Evolutionary conservation across 2,113 vertebrate genomes (phyloP), one percentile per base, ranked within the genome.

Genomic region (Lepus timidus): DNA sequence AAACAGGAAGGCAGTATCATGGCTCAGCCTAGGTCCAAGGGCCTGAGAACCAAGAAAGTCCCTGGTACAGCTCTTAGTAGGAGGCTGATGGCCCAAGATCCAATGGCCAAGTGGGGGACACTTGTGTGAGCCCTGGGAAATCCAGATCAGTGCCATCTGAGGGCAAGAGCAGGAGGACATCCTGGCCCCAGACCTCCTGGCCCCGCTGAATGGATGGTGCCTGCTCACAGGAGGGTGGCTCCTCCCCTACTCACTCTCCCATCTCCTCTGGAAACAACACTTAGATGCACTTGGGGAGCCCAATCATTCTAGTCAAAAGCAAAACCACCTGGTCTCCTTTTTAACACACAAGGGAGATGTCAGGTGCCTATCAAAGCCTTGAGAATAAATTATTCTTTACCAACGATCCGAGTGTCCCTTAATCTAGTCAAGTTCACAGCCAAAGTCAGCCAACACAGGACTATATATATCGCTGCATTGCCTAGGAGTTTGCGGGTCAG

Each of bases 1-100:
- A 6, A 31, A 23, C 4, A 51, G 7, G 62, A 51, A 49, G 7
- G 1, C 23, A 4, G 14, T 9, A 12, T 3, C 9, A 1, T 51
- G 71, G 10, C 61, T 52, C 19, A 8, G 31, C 17, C 4, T 11
- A 71, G 20, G 64, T 64, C 27, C 9, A 11, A 9, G 33, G 68
- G 86, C 25, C 13, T 65, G 55, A 58, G 76, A 31, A 55, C 27
- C 20, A 14, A 27, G 8, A 19, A 70, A 29, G 7, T 25, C 65
- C 19, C 17, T 55, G 25, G 25, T 9, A 3, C 14, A 64, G 19
- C 16, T 52, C n/a, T 51, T 25, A 31, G 14, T 7, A 55, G 4
- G 52, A 73, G 31, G 17, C 5, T 52, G 4, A 49, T 49, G 55
- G 9, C 13, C 33, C 55, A 75, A 62, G 4, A 33, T 51, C 51